Base-by-base conservation (phyloP, 2,888 invertebrate genomes). In the Esperia sulphurella region DNA sequence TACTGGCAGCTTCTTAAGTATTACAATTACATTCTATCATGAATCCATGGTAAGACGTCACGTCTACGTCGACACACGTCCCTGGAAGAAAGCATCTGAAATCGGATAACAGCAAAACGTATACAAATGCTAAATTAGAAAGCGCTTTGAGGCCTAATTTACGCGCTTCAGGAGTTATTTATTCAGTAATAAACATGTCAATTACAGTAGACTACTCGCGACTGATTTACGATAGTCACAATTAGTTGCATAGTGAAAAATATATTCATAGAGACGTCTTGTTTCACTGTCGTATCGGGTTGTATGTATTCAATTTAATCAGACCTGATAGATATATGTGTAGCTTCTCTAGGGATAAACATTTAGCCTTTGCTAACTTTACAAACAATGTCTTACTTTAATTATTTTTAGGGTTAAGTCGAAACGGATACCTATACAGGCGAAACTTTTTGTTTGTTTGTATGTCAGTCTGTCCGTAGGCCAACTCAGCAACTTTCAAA, bases 101-200 rank as follows among this genome's bases (percentile, higher is more conserved):
- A 71, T 63, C 53, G 54, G 60, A 67, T 63, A 67, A 62, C 58
- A 65, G 58, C 58, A 52, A 49, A 57, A 60, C 51, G 61, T 61
- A 63, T 60, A 59, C 64, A 63, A 68, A 65, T 63, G 62, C 63
- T 57, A 68, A 68, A 61, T 71, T 71, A 71, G 74, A 73, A 73
- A 75, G 70, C 37, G 40, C 53, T 66, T 67, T 68, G 69, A 60
- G 71, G 64, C 64, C 64, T 71, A 79, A 78, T 76, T 75, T 77
- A 76, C 74, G 65, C 68, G 57, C 61, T 65, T 70, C 66, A 57
- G 51, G 63, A 62, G 69, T 75, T 76, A 79, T 79, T 79, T 79
- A 75, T 72, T 68, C 65, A 53, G 75, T 69, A 71, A 79, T 79
- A 79, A 79, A 79, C 71, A 78, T 71, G 78, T 77, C 79, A 79